phyloP scores from a whole-genome alignment of 2,888 invertebrate species.

The Eumerus sabulonum region DNA sequence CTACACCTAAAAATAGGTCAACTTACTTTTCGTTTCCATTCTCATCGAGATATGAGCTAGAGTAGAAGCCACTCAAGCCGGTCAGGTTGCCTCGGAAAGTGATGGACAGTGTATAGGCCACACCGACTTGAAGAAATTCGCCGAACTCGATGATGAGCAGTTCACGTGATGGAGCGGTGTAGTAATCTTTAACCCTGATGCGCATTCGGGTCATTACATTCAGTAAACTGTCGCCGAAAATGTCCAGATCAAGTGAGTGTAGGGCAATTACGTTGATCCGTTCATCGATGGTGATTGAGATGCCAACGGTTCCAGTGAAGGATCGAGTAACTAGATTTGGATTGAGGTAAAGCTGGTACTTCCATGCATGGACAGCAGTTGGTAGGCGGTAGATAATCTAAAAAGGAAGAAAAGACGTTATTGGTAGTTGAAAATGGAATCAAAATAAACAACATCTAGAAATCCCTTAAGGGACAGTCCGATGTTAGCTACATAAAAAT shows the following conservation, averaged over 20 bases:
- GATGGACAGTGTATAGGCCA: constrained; percentile 81
- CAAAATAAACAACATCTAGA: not conserved
- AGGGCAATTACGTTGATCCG: constrained; percentile 74
- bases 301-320: constrained; percentile 73
- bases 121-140: constrained; percentile 74
- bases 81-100: constrained; percentile 84
- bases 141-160: constrained; percentile 77
- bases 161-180: constrained; percentile 76
- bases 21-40: constrained; percentile 79
- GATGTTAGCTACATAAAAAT: too few relatives aligned
- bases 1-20: constrained; percentile 41
- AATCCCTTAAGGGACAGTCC: too few relatives aligned
- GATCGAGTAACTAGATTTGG: constrained; percentile 72
- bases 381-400: constrained; percentile 75
- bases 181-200: constrained; percentile 72
- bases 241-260: constrained; percentile 73
- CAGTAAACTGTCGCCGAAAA: constrained; percentile 73
- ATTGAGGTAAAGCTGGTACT: constrained; percentile 73
- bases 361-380: constrained; percentile 71
- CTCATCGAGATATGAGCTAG: constrained; percentile 81
- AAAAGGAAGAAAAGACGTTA: not conserved
- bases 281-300: constrained; percentile 72
- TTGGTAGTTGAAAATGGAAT: not conserved
- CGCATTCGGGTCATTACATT: constrained; percentile 75
- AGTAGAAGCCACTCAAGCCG: constrained; percentile 86